Base-by-base conservation (phyloP, 1,140 invertebrate genomes). In the Drosophila littoralis region DNA sequence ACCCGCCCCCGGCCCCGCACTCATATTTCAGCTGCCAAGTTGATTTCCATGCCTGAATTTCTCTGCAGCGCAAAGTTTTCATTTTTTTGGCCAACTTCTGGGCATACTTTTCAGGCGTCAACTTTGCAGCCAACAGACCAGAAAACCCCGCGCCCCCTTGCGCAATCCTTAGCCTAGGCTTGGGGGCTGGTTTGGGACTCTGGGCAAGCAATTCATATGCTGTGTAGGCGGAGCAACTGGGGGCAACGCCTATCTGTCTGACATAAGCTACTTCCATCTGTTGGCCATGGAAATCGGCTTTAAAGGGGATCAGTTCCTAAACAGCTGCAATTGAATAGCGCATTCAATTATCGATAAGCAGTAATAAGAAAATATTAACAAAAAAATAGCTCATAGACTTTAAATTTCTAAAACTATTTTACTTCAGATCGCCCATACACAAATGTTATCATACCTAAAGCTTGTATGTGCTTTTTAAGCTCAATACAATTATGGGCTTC, bases 11-110 rank as follows among this genome's bases (percentile, higher is more conserved):
- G 33, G 33, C 51, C 51, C 10, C 58, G 40, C 32, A 15, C 54
- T 50, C 40, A 68, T 46, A 35, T 60, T 59, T 67, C 28, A 43
- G 36, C 50, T 81, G 45, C n/a, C 63, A 71, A 77, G 76, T 81
- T 75, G 69, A 81, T 77, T 85, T 46, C 13, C 22, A 71, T 74
- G 71, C 35, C 55, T 13, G 32, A 55, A 72, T 58, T 65, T 58
- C 69, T 72, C 61, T 51, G 36, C 52, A 74, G 54, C 68, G 58
- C 66, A 83, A 54, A 68, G 71, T 74, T 79, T 79, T 70, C 59
- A 61, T 78, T 66, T 81, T 78, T 60, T 77, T 61, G 38, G 15
- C 46, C 43, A 57, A 67, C 35, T 67, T 67, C 28, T 58, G 43
- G 45, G 43, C 54, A 51, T 51, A 58, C 36, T 58, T 67, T 58